Evolutionary conservation across 2,113 vertebrate species (phyloP), one percentile per base, ranked within the genome.

Genomic region (Vidua macroura): DNA sequence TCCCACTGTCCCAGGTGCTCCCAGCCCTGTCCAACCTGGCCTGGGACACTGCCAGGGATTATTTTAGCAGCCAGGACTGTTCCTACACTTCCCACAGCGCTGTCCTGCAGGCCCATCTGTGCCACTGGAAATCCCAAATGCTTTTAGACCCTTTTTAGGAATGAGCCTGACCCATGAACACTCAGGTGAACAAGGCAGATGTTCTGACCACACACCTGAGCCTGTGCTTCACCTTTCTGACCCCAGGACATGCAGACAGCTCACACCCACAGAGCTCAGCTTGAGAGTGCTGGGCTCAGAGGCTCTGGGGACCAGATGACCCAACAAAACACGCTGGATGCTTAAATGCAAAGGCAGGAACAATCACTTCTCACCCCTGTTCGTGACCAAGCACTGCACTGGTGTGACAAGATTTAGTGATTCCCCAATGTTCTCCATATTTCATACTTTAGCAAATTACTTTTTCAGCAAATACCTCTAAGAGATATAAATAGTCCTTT

Each of bases 401-500:
- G 21, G 5, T 24, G 24, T 33, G 64, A 86, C 66, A 90, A 77
- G 92, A 72, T 62, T 19, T 79, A 77, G 69, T 3, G 60, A 13
- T 49, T 31, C 33, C 62, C 11, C 59, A 9, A 3, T 11, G 24
- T 20, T n/a, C 24, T 13, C 44, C 63, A 53, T 82, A 66, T 25
- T 90, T 90, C 87, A 92, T 9, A 70, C 46, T 92, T 82, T 74
- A 87, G 30, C 94, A 93, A 95, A 95, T 62, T 41, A 92, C 85
- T 86, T 74, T 91, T 94, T n/a, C 63, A 91, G 85, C 80, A 92
- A 93, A 48, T 80, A 60, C 33, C 48, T 66, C 62, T n/a, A 90
- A 94, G 86, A 92, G 62, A 81, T 73, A 80, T 24, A 86, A 80
- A 93, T 70, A 69, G 84, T n/a, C 94, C 91, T 87, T 95, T 92